Conservation (phyloP, 2,888 invertebrate genomes). For the Eremobia ochroleuca region DNA sequence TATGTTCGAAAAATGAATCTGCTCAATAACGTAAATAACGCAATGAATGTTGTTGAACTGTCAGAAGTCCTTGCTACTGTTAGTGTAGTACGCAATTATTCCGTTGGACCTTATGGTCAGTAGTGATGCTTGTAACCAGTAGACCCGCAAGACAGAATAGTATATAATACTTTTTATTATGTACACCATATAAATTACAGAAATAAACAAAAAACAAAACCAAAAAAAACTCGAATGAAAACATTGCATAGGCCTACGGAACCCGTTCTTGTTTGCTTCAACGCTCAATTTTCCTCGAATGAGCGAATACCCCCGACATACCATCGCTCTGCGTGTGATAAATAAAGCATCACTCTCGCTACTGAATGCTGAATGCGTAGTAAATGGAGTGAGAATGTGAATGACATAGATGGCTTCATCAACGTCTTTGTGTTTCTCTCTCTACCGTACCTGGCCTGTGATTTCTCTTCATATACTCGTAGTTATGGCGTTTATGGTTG, state of each 20-base stretch:
- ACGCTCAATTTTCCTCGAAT: conserved; percentile 60
- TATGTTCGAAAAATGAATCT: too few relatives aligned
- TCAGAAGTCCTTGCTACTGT: too few relatives aligned
- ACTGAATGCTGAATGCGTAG: conserved; percentile 13
- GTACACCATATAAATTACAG: too few relatives aligned
- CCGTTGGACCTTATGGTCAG: neutral
- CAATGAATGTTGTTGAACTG: too few relatives aligned
- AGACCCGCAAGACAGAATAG: neutral
- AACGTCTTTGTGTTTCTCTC: neutral
- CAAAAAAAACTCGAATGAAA: conserved; percentile 11
- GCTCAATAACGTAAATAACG: too few relatives aligned
- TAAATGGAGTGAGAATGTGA: conserved; percentile 35
- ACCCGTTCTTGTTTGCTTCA: conserved; percentile 32
- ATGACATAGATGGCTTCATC: neutral
- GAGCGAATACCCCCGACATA: conserved; percentile 55
- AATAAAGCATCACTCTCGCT: conserved; percentile 59
- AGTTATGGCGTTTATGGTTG: neutral
- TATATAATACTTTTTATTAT: too few relatives aligned
- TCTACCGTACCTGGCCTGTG: neutral
- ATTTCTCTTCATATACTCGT: neutral
- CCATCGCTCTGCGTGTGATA: conserved; percentile 54
- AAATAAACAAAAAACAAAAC: too few relatives aligned
- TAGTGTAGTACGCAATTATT: neutral
- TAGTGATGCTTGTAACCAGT: neutral
- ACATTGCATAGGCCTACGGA: conserved; percentile 29